Evolutionary conservation across 2,797 vertebrate genomes (phyloP).

Genomic region (Sebastolobus alascanus): DNA sequence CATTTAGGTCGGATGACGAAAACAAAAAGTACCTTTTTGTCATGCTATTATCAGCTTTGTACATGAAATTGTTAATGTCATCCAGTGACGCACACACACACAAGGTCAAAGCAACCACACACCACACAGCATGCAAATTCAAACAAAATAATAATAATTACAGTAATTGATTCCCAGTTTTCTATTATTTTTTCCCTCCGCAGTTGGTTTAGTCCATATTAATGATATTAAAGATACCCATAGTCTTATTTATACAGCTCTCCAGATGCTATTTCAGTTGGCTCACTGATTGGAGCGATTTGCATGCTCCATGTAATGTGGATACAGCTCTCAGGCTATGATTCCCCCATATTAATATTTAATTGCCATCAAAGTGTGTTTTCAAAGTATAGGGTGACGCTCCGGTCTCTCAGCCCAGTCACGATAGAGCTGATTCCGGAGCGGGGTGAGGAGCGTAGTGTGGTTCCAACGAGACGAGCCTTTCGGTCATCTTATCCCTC

Average conservation of each 20-base stretch:
- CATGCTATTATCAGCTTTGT: conserved; percentile 2
- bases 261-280: conserved; percentile 82
- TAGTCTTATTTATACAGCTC: conserved; percentile 78
- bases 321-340: conserved; percentile 84
- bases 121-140: conserved; percentile 43
- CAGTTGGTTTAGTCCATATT: conserved; percentile 66
- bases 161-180: conserved; percentile 55
- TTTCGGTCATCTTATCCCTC: conserved; percentile 85
- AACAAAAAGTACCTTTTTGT: background rate
- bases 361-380: conserved; percentile 78
- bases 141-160: conserved; percentile 63
- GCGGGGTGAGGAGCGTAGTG: conserved; percentile 67
- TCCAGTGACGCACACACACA: background rate
- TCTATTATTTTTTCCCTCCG: conserved; percentile 57
- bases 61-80: conserved; percentile 4
- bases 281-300: conserved; percentile 81
- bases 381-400: conserved; percentile 84
- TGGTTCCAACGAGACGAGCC: conserved; percentile 73
- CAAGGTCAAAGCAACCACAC: conserved; percentile 36
- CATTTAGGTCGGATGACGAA: background rate
- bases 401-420: conserved; percentile 69
- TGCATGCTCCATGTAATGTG: conserved; percentile 80
- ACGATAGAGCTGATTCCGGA: conserved; percentile 76
- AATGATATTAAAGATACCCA: conserved; percentile 75
- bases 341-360: conserved; percentile 85